Percentiles rank a stretch among this genome's conserved stretches.
phyloP scores from a whole-genome alignment of 2,888 invertebrate species.

The Drosophila infuscata region DNA sequence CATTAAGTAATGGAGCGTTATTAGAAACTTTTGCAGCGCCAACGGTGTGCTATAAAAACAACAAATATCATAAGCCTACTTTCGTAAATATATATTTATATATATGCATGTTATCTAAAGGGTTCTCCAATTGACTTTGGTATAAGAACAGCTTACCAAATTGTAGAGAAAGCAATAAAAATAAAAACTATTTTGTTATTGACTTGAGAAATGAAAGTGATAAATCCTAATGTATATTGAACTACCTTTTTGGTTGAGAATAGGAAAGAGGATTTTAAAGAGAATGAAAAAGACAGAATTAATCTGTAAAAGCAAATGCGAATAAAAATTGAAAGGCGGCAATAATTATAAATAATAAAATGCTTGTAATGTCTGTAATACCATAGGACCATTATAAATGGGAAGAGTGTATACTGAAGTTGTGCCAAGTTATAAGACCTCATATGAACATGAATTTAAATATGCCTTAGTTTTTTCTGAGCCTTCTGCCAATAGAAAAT shows the following conservation, averaged over 20 bases:
- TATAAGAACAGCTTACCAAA: conserved; percentile 19
- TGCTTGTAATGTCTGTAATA: not conserved
- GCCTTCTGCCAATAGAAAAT: too few species aligned
- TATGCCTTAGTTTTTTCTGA: too few species aligned
- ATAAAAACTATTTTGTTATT: conserved; percentile 9
- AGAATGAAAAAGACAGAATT: not conserved
- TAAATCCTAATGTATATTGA: conserved; percentile 1
- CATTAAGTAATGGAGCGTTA: conserved; percentile 72
- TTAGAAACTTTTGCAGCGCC: conserved; percentile 50
- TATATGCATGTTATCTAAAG: not conserved
- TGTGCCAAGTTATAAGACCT: not conserved
- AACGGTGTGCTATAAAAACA: conserved; percentile 35
- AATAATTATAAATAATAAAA: not conserved
- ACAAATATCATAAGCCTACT: conserved; percentile 1
- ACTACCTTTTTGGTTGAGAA: not conserved
- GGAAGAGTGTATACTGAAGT: not conserved
- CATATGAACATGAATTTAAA: not conserved
- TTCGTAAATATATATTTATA: not conserved
- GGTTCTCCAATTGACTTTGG: conserved; percentile 1
- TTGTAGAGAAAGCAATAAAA: conserved; percentile 22
- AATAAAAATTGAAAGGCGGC: not conserved
- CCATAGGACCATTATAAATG: not conserved
- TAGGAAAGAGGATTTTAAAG: not conserved
- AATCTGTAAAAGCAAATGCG: not conserved
- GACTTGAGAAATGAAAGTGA: conserved; percentile 1